Evolutionary conservation across 1,140 invertebrate genomes (phyloP).

Genomic region (Trachelipus rathkii): DNA sequence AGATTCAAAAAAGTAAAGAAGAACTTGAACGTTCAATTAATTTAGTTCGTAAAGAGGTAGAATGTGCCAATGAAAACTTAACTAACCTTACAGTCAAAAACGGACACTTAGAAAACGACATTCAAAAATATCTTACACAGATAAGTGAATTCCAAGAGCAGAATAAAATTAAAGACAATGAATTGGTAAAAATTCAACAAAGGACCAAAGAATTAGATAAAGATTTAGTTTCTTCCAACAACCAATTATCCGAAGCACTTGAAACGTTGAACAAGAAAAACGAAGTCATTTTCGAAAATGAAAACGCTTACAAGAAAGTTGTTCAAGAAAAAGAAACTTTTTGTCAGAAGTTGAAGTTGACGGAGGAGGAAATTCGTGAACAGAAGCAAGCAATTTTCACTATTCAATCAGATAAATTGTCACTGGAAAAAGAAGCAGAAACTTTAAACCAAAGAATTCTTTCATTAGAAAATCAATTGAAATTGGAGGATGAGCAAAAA

Average conservation of each 20-base stretch:
- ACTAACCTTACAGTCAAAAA: background rate
- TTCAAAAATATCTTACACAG: background rate
- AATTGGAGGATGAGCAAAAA: background rate
- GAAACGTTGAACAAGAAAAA: conserved; percentile 1
- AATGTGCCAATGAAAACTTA: background rate
- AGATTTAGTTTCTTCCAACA: background rate
- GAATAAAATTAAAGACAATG: background rate
- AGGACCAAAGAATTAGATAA: conserved; percentile 5
- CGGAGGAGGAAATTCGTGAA: background rate
- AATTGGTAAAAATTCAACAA: background rate
- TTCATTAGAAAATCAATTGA: background rate
- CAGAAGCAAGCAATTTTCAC: background rate
- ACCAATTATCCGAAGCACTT: background rate
- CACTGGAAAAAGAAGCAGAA: background rate
- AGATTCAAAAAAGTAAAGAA: no score
- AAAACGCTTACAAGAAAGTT: background rate
- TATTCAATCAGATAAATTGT: background rate
- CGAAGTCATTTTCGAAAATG: background rate
- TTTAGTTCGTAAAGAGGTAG: background rate
- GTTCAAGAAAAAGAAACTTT: background rate
- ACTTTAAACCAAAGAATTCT: background rate
- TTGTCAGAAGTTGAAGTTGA: background rate
- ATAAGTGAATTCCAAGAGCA: conserved; percentile 2
- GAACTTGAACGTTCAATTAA: background rate
- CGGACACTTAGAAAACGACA: background rate